Conservation (phyloP, 2,113 vertebrate species). For the Elanoides forficatus region DNA sequence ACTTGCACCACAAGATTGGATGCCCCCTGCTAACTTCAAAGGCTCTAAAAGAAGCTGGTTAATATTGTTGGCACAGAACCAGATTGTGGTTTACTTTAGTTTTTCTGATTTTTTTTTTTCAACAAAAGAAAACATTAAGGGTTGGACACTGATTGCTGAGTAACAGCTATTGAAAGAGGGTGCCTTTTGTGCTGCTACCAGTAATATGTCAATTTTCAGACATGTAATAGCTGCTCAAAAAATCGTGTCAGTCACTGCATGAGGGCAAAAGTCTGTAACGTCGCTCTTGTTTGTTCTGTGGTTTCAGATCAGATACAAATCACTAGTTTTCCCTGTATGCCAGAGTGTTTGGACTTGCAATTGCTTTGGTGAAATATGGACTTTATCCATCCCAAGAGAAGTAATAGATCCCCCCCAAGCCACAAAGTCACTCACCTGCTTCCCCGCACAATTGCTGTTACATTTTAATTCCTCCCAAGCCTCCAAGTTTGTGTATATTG, state of each 20-base stretch:
- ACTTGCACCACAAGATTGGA: slow-evolving; percentile 86
- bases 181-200: slow-evolving; percentile 30
- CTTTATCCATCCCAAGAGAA: background rate
- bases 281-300: background rate
- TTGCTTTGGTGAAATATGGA: background rate
- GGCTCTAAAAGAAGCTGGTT: slow-evolving; percentile 83
- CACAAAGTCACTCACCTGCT: background rate
- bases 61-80: slow-evolving; percentile 91
- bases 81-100: slow-evolving; percentile 87
- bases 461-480: background rate
- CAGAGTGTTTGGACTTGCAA: background rate
- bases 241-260: background rate
- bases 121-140: slow-evolving; percentile 65
- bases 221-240: background rate
- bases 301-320: background rate
- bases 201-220: slow-evolving; percentile 22
- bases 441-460: background rate
- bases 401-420: background rate
- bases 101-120: slow-evolving; percentile 72
- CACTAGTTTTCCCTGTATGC: background rate
- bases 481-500: background rate
- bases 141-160: slow-evolving; percentile 16
- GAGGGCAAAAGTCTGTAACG: background rate
- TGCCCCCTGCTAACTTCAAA: slow-evolving; percentile 98
- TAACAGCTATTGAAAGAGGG: background rate